These are phyloP conservation scores for Gavialis gangeticus DNA, from an alignment of 2,113 vertebrate genomes.

Conservation along the genomic window DNA sequence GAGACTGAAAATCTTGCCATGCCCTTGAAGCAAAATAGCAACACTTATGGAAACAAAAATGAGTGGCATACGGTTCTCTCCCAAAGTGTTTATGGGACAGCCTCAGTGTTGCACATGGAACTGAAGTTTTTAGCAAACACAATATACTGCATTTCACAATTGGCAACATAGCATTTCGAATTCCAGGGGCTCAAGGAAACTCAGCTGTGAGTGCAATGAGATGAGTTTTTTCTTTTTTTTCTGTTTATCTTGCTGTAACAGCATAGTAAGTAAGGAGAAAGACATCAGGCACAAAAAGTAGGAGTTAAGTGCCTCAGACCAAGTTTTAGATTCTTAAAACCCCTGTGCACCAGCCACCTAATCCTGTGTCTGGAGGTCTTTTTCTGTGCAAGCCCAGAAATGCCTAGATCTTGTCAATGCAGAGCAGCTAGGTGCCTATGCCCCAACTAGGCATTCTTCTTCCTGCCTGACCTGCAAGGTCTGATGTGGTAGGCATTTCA, in stretches of 20 bases:
- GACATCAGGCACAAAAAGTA: no score
- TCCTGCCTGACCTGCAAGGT: no score
- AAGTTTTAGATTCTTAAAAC: no score
- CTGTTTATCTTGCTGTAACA: background rate
- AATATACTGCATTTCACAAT: background rate
- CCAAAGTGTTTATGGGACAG: background rate
- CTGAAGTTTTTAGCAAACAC: background rate
- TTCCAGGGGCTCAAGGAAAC: background rate
- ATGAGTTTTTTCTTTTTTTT: background rate
- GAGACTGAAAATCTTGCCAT: background rate
- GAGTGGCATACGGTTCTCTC: background rate
- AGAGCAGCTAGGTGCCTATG: no score
- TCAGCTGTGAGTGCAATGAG: background rate
- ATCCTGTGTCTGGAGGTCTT: no score
- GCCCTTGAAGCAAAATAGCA: background rate
- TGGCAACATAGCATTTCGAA: background rate
- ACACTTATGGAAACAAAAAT: background rate
- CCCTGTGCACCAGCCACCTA: no score
- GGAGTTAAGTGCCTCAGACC: no score
- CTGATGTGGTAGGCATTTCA: no score
- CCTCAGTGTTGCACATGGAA: background rate
- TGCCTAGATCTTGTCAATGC: no score
- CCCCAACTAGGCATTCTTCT: no score
- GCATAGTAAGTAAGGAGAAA: background rate
- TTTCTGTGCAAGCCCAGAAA: no score